phyloP scores from a whole-genome alignment of 2,888 invertebrate species.

The Tetragonula carbonaria region DNA sequence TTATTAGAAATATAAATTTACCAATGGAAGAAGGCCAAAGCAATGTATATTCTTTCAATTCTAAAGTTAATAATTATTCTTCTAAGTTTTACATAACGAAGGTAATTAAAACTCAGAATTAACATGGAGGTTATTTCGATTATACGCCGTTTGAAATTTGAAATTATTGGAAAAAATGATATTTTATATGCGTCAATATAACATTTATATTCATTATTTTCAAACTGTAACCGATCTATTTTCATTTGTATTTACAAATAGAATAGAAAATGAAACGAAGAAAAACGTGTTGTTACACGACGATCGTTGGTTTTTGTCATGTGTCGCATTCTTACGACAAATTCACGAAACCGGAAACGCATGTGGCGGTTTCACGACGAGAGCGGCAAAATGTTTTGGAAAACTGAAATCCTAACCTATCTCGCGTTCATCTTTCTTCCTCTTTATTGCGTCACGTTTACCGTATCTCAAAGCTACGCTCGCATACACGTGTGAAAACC shows the following conservation, averaged over 20 bases:
- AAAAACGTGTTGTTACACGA: neutral
- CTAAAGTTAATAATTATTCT: neutral
- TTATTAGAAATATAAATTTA: neutral
- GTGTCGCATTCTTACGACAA: neutral
- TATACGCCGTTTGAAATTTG: neutral
- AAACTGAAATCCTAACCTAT: slow-evolving; percentile 39
- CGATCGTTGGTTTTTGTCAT: neutral
- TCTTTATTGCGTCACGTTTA: slow-evolving; percentile 57
- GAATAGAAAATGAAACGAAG: neutral
- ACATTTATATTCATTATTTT: slow-evolving; percentile 1
- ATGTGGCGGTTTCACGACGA: slow-evolving; percentile 31
- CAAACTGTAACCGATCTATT: neutral
- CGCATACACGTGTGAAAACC: slow-evolving; percentile 60
- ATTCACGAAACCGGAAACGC: slow-evolving; percentile 22
- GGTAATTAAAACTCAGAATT: neutral
- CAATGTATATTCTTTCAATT: neutral
- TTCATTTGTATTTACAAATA: neutral
- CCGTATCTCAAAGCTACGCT: slow-evolving; percentile 31
- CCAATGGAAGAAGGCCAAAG: neutral
- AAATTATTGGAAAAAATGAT: neutral
- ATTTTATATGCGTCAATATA: neutral
- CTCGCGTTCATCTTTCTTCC: slow-evolving; percentile 44
- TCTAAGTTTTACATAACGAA: neutral
- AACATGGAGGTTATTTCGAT: neutral
- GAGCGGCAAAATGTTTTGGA: slow-evolving; percentile 5